These are phyloP conservation scores for Diachrysia chrysitis DNA, from an alignment of 2,888 invertebrate genomes.

Conservation along the genomic window DNA sequence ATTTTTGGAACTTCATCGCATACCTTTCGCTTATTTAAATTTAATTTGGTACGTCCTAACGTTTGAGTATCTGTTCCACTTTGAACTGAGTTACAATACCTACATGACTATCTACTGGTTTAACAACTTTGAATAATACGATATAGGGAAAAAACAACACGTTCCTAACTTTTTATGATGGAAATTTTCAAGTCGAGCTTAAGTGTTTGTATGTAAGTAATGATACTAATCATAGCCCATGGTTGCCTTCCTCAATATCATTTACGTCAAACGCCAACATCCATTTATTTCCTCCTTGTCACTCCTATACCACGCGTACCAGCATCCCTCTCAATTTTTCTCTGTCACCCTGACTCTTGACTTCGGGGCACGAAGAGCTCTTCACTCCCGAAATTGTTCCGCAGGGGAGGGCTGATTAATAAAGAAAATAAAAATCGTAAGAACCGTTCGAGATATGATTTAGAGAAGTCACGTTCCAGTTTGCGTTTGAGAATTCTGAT, in stretches of 20 bases:
- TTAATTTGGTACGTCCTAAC: no score
- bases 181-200: constrained; percentile 14
- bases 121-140: background rate
- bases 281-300: constrained; percentile 76
- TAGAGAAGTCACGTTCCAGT: constrained; percentile 68
- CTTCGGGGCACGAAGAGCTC: constrained; percentile 75
- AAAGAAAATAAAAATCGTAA: constrained; percentile 80
- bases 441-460: constrained; percentile 70
- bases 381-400: constrained; percentile 77
- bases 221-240: constrained; percentile 46
- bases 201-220: constrained; percentile 54
- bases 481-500: constrained; percentile 60
- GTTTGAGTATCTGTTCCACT: background rate
- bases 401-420: constrained; percentile 82
- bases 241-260: constrained; percentile 52
- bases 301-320: constrained; percentile 60
- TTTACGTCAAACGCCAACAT: constrained; percentile 65
- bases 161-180: constrained; percentile 3
- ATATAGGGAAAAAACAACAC: background rate
- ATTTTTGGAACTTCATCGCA: no score
- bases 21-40: no score
- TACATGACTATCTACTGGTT: background rate
- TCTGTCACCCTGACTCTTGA: constrained; percentile 79
- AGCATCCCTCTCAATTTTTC: constrained; percentile 77
- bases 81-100: background rate